Evolutionary conservation across 2,113 vertebrate genomes (phyloP).

Genomic region (Ammospiza nelsoni): DNA sequence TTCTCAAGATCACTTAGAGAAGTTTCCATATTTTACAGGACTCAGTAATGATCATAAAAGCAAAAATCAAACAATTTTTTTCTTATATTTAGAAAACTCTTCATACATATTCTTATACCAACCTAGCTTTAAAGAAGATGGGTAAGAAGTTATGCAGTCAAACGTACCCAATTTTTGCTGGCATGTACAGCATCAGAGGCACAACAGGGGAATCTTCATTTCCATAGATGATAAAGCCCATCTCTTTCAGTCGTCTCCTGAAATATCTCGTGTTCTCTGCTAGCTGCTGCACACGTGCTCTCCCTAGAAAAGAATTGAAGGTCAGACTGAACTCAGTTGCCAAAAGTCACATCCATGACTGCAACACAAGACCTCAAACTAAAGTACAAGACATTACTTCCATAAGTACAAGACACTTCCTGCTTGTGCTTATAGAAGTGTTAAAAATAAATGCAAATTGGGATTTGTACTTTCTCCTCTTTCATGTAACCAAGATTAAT

Average conservation of each 20-base stretch:
- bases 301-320: conserved; percentile 74
- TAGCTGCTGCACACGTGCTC: conserved; percentile 85
- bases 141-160: not conserved
- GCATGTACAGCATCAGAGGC: conserved; percentile 98
- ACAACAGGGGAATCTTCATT: conserved; percentile 95
- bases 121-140: not conserved
- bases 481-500: not conserved
- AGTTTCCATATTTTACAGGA: not conserved
- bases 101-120: not conserved
- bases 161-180: conserved; percentile 92
- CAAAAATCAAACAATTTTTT: not conserved
- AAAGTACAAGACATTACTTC: not conserved
- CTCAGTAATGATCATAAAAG: not conserved
- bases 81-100: not conserved
- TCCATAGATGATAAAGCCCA: conserved; percentile 97
- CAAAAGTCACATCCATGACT: fast-evolving
- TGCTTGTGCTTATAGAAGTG: not conserved
- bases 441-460: not conserved
- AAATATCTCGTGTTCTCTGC: conserved; percentile 93
- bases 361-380: not conserved
- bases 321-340: not conserved
- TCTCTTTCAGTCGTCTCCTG: conserved; percentile 86
- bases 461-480: not conserved
- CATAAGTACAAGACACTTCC: not conserved
- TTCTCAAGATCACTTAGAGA: not conserved